Base-by-base conservation (phyloP, 2,797 vertebrate genomes). In the Sternarchorhynchus goeldii region DNA sequence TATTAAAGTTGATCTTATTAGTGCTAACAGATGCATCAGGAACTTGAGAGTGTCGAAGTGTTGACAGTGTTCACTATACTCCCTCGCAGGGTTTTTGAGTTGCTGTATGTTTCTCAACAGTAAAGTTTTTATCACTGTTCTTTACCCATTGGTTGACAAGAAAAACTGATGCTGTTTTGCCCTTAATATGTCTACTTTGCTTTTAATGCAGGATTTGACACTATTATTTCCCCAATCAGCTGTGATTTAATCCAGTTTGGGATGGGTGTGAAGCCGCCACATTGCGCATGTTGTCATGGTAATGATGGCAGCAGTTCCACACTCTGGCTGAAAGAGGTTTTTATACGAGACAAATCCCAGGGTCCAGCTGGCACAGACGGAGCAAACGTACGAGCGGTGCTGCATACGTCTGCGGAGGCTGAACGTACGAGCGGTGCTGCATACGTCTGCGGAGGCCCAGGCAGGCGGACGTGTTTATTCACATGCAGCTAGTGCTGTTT, bases 281-380 rank as follows among this genome's bases (percentile, higher is more conserved):
- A 64, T 71, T 76, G 58, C 50, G 71, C 53, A 34, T 34, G 60
- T 70, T 64, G 36, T 77, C 56, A 75, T 75, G 73, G 36, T 72
- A 78, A 68, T 66, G 67, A 50, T 53, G 53, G 29, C 41, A 64
- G 25, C 53, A 20, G 86, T 79, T 88, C 85, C 88, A 88, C 41
- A 89, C 82, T 84, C 70, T 29, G 39, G 81, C 86, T 88, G 88
- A 89, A 90, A 85, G 86, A 21, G 21, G 59, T 74, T 80, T 41
- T 73, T 59, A 21, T 25, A 32, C 36, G 39, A 75, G 32, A 76
- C 31, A 79, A 78, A 66, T 6, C 45, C 36, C 7, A 55, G 50
- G 50, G 39, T 71, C 65, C 66, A 29, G 60, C 53, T 77, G 60
- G 34, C 57, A 87, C 78, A 82, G 73, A 20, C 21, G 29, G 20